Evolutionary conservation across 1,140 invertebrate species (phyloP).

Genomic region (Ganaspis sp.): DNA sequence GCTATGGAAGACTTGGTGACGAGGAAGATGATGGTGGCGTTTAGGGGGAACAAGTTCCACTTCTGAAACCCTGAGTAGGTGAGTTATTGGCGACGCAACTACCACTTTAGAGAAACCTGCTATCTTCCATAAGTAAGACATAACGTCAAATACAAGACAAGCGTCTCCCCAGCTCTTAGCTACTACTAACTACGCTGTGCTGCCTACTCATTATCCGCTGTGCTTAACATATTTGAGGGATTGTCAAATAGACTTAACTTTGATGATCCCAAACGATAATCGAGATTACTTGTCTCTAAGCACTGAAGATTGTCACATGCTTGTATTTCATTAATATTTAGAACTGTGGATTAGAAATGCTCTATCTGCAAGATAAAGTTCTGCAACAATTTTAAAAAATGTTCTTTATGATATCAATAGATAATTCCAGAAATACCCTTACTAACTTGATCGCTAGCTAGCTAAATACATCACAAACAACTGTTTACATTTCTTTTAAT

Average conservation of each 20-base stretch:
- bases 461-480: too few relatives aligned
- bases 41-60: slow-evolving; percentile 50
- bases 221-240: not conserved
- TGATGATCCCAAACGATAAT: not conserved
- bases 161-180: slow-evolving; percentile 40
- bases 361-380: too few relatives aligned
- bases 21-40: not conserved
- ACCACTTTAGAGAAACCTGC: slow-evolving; percentile 48
- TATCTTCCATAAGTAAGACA: slow-evolving; percentile 53
- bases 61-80: slow-evolving; percentile 46
- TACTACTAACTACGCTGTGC: not conserved
- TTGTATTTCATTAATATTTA: too few relatives aligned
- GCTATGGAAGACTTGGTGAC: slow-evolving; percentile 16
- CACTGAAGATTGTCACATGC: not conserved
- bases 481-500: too few relatives aligned
- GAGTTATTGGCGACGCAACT: slow-evolving; percentile 62
- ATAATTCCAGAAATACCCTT: too few relatives aligned
- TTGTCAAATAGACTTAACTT: not conserved
- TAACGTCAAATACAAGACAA: slow-evolving; percentile 60
- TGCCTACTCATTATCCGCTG: slow-evolving; percentile 2
- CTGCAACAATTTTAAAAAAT: too few relatives aligned
- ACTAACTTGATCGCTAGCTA: too few relatives aligned
- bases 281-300: not conserved
- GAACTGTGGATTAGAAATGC: too few relatives aligned
- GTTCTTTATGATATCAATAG: too few relatives aligned